These are phyloP conservation scores for Gadopsis marmoratus DNA, from an alignment of 2,797 vertebrate genomes.

Conservation along the genomic window DNA sequence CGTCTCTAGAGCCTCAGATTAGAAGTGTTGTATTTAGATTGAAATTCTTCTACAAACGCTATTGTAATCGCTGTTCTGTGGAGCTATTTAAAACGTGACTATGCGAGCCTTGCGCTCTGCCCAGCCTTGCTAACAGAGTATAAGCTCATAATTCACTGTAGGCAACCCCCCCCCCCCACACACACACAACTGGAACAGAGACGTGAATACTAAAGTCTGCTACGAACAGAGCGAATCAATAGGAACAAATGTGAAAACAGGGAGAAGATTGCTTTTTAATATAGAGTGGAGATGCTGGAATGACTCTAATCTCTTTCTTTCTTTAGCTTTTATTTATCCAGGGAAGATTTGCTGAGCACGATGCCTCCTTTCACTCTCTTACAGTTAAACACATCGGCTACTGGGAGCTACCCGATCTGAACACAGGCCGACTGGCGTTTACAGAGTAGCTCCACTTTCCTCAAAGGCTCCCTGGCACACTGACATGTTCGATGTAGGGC, in stretches of 20 bases:
- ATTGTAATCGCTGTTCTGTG: conserved; percentile 50
- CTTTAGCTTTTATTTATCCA: conserved; percentile 32
- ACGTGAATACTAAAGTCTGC: conserved; percentile 26
- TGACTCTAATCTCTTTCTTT: conserved; percentile 41
- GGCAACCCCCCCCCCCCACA: not conserved
- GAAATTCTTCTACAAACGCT: conserved; percentile 49
- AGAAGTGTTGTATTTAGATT: conserved; percentile 66
- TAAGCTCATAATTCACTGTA: conserved; percentile 57
- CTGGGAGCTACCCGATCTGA: conserved; percentile 12
- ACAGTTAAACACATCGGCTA: conserved; percentile 6
- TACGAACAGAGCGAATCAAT: conserved; percentile 52
- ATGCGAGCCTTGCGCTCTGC: conserved; percentile 49
- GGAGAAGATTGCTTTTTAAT: conserved; percentile 52
- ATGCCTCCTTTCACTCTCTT: conserved; percentile 21
- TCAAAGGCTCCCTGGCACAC: not conserved
- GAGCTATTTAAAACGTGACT: conserved; percentile 69
- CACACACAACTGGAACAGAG: conserved; percentile 35
- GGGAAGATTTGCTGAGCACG: conserved; percentile 15
- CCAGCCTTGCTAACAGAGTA: conserved; percentile 58
- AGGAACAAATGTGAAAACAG: conserved; percentile 42
- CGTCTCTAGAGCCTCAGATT: conserved; percentile 66
- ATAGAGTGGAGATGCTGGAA: conserved; percentile 35
- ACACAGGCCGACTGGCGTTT: conserved; percentile 12
- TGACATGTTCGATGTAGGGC: not conserved
- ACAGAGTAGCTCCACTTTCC: not conserved